A percentile compares a stretch with the other conserved stretches of the same genome.
Conservation (phyloP, 2,113 vertebrate species). For the Pavo muticus region DNA sequence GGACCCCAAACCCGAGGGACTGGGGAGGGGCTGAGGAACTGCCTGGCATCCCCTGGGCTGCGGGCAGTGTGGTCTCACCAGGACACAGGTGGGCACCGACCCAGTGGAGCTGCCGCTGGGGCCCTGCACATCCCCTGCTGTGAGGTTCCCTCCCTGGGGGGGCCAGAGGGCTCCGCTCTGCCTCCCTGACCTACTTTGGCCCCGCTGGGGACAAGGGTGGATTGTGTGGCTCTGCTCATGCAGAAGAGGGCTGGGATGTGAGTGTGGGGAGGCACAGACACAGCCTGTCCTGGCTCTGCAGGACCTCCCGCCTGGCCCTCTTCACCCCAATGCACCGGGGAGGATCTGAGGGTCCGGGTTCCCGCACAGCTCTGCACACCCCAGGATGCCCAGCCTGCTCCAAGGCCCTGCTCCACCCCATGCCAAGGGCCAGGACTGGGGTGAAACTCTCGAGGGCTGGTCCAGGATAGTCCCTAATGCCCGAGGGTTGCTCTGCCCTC, state of each 20-base stretch:
- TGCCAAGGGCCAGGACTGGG: background rate
- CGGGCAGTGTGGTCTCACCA: background rate
- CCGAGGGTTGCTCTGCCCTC: background rate
- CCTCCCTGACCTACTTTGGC: slow-evolving; percentile 65
- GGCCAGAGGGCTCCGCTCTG: background rate
- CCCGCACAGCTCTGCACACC: background rate
- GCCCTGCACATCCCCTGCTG: background rate
- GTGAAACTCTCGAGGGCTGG: background rate
- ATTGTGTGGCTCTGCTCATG: slow-evolving; percentile 54
- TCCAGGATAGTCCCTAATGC: background rate
- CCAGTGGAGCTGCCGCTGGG: background rate
- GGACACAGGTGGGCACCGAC: background rate
- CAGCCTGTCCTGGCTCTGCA: background rate
- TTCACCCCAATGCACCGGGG: background rate
- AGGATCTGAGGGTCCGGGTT: background rate
- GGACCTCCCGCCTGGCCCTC: background rate
- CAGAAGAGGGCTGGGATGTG: slow-evolving; percentile 32
- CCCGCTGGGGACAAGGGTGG: background rate
- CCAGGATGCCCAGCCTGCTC: background rate
- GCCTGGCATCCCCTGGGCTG: background rate
- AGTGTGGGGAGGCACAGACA: background rate
- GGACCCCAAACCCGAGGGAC: background rate
- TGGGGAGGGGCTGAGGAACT: background rate
- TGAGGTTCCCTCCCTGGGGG: background rate
- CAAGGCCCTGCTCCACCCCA: background rate